phyloP scores from a whole-genome alignment of 2,797 vertebrate genomes.

The Trachurus trachurus region DNA sequence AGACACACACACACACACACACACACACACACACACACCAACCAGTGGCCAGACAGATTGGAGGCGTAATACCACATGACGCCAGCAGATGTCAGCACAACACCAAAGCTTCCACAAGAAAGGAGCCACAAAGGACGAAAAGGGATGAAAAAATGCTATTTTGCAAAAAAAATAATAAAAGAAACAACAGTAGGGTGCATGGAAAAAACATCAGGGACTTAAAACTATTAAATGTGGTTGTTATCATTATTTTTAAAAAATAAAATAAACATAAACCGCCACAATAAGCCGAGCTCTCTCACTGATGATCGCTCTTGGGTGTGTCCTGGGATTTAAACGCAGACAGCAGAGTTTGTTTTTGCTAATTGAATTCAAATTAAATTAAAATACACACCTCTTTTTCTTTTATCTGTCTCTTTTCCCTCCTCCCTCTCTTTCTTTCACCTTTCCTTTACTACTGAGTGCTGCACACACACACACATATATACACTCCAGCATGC shows the following conservation, averaged over 20 bases:
- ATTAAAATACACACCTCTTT: conserved; percentile 1
- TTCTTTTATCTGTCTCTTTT: not conserved
- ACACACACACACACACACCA: no score
- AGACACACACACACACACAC: conserved; percentile 17
- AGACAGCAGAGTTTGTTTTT: not conserved
- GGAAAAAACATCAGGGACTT: not conserved
- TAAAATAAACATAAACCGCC: not conserved
- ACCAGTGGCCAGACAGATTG: not conserved
- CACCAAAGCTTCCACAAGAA: conserved; percentile 11
- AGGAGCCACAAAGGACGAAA: conserved; percentile 2
- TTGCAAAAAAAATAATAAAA: no score
- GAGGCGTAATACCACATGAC: conserved; percentile 5
- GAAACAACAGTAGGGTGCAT: no score
- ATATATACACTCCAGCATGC: conserved; percentile 14
- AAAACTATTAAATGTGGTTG: no score
- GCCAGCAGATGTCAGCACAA: conserved; percentile 70
- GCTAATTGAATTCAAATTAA: conserved; percentile 11
- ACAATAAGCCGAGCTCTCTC: not conserved
- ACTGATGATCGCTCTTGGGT: not conserved
- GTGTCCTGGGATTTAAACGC: not conserved
- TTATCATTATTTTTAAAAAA: not conserved
- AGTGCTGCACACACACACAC: conserved; percentile 28
- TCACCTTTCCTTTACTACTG: conserved; percentile 36
- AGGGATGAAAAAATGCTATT: not conserved
- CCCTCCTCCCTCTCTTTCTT: conserved; percentile 19